Base-by-base conservation (phyloP, 2,797 vertebrate species). In the Anableps anableps region DNA sequence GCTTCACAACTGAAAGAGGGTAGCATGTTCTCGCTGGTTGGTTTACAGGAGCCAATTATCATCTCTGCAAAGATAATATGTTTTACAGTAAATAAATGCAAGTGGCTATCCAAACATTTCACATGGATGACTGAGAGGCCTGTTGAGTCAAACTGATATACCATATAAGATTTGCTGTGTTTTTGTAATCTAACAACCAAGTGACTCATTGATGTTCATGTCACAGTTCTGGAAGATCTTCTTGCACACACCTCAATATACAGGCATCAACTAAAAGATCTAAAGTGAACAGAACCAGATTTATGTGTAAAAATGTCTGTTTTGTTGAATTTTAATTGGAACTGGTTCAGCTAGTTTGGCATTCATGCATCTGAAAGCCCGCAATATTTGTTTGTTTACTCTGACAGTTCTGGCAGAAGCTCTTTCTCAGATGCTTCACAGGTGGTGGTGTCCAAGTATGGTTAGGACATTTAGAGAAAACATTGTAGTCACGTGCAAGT, bases 331-430 rank as follows among this genome's bases (percentile, higher is more conserved):
- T 81, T 80, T 53, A 75, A 29, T 71, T 84, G 79, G 51, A 82
- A 79, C 74, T 71, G 41, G 74, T 74, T 80, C 77, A 77, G 4
- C 64, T 72, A 9, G 23, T 73, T 51, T 86, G 70, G 60, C 34
- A 82, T 84, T 73, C 74, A 64, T 3, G 1, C 29, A 55, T 19
- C 53, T 82, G 73, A 78, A 77, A 85, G 81, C 55, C n/a, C 17
- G 19, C 48, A 9, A 2, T 74, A 74, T 85, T 82, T 89, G 71
- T 91, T 89, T 91, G 72, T 81, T 89, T 86, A 85, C 82, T 70
- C 78, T 81, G 86, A 86, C 82, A 80, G 80, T 76, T 90, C 72
- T 74, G 62, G 68, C 81, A 87, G 70, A 64, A 51, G 55, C 77
- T 77, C 36, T 43, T 43, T 66, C 19, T 53, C 23, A 72, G 78